phyloP scores from a whole-genome alignment of 2,797 vertebrate species.

The Syngnathus rostellatus region DNA sequence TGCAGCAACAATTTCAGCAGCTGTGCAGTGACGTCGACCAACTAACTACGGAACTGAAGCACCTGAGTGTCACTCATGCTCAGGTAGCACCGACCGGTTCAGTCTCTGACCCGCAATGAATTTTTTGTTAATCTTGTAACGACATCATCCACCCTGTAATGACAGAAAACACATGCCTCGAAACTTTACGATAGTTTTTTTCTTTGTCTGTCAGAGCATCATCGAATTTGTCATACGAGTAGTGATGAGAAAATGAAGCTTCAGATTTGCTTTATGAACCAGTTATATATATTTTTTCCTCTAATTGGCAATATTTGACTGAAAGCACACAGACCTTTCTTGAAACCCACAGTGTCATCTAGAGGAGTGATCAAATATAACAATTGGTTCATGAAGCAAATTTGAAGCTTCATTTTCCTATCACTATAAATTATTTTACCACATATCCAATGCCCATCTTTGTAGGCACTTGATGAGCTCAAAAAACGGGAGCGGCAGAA shows the following conservation, averaged over 20 bases:
- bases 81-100: slow-evolving; percentile 62
- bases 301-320: no score
- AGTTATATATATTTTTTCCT: no score
- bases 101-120: not conserved
- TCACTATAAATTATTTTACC: no score
- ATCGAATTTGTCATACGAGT: no score
- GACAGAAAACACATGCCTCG: not conserved
- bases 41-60: slow-evolving; percentile 67
- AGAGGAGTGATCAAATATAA: no score
- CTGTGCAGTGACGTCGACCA: slow-evolving; percentile 68
- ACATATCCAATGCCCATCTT: no score
- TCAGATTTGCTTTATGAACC: no score
- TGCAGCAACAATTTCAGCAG: slow-evolving; percentile 70
- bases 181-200: not conserved
- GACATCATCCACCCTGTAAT: not conserved
- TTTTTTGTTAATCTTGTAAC: not conserved
- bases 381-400: no score
- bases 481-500: slow-evolving; percentile 66
- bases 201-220: not conserved
- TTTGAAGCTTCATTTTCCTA: no score
- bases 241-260: no score
- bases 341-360: no score
- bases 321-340: no score
- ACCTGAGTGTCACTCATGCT: slow-evolving; percentile 61
- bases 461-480: slow-evolving; percentile 72